phyloP scores from a whole-genome alignment of 2,888 invertebrate genomes.

The Rhodophaea formosa region DNA sequence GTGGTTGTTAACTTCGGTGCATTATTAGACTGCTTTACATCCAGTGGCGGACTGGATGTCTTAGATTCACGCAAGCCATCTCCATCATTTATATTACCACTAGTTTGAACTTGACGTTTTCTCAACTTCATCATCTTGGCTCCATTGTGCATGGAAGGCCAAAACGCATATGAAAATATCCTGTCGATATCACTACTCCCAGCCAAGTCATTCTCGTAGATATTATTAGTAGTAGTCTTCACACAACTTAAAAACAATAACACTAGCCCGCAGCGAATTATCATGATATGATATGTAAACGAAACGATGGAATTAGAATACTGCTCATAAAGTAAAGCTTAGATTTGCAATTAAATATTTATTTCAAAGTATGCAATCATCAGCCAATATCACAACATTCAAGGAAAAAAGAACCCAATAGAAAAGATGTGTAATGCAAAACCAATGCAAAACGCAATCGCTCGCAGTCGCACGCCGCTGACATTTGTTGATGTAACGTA shows the following conservation, averaged over 20 bases:
- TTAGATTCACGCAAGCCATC: conserved; percentile 25
- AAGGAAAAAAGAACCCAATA: background rate
- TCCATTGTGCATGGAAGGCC: conserved; percentile 61
- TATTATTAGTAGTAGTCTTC: conserved; percentile 40
- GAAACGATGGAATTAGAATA: background rate
- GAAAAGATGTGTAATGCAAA: no score
- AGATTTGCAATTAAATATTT: background rate
- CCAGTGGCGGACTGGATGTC: background rate
- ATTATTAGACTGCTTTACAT: background rate
- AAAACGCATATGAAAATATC: conserved; percentile 43
- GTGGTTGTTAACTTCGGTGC: background rate
- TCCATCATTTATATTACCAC: conserved; percentile 37
- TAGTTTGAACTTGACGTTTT: conserved; percentile 37
- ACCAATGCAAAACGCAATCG: background rate
- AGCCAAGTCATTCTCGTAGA: conserved; percentile 31
- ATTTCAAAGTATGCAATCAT: conserved; percentile 3
- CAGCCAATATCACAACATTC: background rate
- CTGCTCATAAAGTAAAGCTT: conserved; percentile 4
- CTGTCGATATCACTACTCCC: conserved; percentile 39
- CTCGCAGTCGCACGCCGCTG: background rate
- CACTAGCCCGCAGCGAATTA: conserved; percentile 47
- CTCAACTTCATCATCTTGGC: conserved; percentile 43
- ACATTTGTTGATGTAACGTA: no score
- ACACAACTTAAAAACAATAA: conserved; percentile 51
- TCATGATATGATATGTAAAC: conserved; percentile 33